Evolutionary conservation across 2,113 vertebrate species (phyloP).

Genomic region (Lipophrys pholis): DNA sequence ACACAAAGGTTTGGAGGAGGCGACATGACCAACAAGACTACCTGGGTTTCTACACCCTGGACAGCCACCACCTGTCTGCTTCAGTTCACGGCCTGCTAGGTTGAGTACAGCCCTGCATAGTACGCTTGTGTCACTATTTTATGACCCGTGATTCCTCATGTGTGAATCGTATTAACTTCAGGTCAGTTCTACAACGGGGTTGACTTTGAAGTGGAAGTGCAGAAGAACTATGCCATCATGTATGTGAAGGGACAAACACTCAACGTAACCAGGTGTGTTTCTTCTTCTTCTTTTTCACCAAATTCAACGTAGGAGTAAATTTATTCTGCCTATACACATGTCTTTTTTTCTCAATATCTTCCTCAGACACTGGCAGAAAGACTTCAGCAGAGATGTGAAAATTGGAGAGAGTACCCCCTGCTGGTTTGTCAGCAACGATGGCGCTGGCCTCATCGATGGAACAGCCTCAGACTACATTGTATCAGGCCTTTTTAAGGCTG

Average conservation of each 20-base stretch:
- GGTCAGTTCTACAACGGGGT: constrained; percentile 85
- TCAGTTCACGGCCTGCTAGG: constrained; percentile 91
- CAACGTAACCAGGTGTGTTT: constrained; percentile 89
- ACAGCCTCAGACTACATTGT: constrained; percentile 87
- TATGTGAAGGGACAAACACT: constrained; percentile 88
- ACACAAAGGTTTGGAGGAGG: constrained; percentile 88
- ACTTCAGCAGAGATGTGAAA: constrained; percentile 83
- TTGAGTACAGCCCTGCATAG: constrained; percentile 60
- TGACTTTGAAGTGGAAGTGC: constrained; percentile 86
- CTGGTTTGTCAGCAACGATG: constrained; percentile 92
- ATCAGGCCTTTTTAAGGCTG: constrained; percentile 68
- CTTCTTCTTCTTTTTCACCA: too few species aligned
- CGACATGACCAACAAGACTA: constrained; percentile 86
- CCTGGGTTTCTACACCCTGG: constrained; percentile 90
- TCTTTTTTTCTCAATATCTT: not conserved
- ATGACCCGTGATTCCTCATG: not conserved
- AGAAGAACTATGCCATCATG: constrained; percentile 89
- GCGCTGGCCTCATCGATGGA: constrained; percentile 90
- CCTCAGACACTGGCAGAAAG: constrained; percentile 90
- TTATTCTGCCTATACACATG: not conserved
- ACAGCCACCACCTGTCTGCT: constrained; percentile 86
- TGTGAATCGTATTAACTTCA: not conserved
- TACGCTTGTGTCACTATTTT: not conserved
- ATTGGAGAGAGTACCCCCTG: constrained; percentile 83
- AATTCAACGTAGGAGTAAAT: not conserved